Evolutionary conservation across 2,797 vertebrate genomes (phyloP), one percentile per base, ranked within the genome.

Genomic region (Ciconia nigra): DNA sequence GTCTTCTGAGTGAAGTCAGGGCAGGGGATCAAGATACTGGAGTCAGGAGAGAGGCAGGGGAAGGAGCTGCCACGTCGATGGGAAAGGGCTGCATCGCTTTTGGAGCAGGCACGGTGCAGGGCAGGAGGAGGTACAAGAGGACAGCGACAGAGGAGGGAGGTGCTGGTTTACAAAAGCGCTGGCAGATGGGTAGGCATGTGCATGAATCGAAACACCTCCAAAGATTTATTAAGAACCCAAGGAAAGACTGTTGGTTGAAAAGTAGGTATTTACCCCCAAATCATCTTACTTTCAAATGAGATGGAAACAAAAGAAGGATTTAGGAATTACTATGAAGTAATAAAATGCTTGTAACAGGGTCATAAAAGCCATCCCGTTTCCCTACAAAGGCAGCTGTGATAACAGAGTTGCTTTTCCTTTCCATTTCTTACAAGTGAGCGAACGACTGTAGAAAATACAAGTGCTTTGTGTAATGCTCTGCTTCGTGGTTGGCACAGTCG

Each of bases 401-500:
- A 87, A 67, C 47, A 89, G 44, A 78, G 71, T 5, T 66, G 31
- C n/a, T 92, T 93, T 90, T 77, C 49, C 44, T 63, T 77, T 70
- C 55, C 49, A 31, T 54, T 87, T 61, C 71, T 81, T 42, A 73
- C 7, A 31, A 57, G 65, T 3, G 4, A 42, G 22, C 11, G 76
- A 66, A 49, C 0, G 0, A 42, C 6, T 65, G 66, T 37, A 73
- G 76, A 49, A 79, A 89, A 80, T 4, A 39, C 15, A 25, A 76
- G 59, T 6, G 71, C n/a, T 54, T n/a, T 62, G 62, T 22, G 67
- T n/a, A 20, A 54, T 4, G 42, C 35, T 92, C 37, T 17, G 9
- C 44, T 76, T n/a, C 0, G 3, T 62, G 74, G 51, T 5, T 87
- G 90, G 74, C 71, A 54, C 41, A 67, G 70, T 25, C 12, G 16